Conservation (phyloP, 2,113 vertebrate species). For the Scomber colias region DNA sequence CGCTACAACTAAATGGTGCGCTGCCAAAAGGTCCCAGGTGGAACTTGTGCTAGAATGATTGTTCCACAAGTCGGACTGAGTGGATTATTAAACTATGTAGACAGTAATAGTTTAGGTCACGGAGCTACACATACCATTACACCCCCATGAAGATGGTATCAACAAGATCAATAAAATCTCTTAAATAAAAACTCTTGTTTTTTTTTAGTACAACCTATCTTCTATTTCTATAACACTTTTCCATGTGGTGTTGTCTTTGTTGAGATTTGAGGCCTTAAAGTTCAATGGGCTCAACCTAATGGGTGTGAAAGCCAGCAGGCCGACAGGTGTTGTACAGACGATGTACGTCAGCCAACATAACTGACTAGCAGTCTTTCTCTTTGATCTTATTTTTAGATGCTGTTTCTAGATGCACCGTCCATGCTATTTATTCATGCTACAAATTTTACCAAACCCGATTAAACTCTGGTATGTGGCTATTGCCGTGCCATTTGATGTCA, state of each 20-base stretch:
- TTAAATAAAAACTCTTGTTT: too few relatives aligned
- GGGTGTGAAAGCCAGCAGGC: constrained; percentile 26
- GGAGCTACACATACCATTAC: too few relatives aligned
- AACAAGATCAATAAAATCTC: not conserved
- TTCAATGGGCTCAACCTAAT: constrained; percentile 32
- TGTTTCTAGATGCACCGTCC: constrained; percentile 21
- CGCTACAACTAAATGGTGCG: too few relatives aligned
- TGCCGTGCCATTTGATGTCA: constrained; percentile 59
- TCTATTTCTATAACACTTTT: constrained; percentile 49
- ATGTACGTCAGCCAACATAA: constrained; percentile 7
- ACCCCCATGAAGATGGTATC: not conserved
- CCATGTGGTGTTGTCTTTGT: constrained; percentile 15
- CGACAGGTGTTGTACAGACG: constrained; percentile 52
- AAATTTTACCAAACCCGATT: constrained; percentile 44
- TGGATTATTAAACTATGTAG: too few relatives aligned
- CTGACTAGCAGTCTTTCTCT: not conserved
- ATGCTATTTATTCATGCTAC: constrained; percentile 41
- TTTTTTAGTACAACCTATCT: not conserved
- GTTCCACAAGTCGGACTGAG: too few relatives aligned
- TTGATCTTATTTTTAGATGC: constrained; percentile 54
- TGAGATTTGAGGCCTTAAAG: constrained; percentile 26
- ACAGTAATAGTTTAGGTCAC: too few relatives aligned
- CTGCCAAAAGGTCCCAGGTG: too few relatives aligned
- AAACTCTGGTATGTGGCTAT: constrained; percentile 23
- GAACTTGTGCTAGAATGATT: too few relatives aligned